These are phyloP conservation scores for Cryptotis parvus DNA, from an alignment of 2,113 vertebrate species.

Conservation along the genomic window DNA sequence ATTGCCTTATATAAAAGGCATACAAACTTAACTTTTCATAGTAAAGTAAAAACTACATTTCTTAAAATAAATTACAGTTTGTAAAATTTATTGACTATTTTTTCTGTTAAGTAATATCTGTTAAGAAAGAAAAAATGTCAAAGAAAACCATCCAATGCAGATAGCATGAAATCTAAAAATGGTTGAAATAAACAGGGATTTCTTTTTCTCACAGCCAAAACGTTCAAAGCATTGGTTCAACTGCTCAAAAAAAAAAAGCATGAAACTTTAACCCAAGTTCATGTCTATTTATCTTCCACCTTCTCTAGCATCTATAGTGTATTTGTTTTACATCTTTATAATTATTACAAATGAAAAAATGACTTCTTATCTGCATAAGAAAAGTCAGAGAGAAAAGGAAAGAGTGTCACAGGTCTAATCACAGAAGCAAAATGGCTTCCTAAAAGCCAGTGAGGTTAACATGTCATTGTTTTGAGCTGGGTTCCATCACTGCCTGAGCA, in stretches of 20 bases:
- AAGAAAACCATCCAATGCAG: neutral
- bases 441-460: neutral
- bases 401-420: neutral
- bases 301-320: neutral
- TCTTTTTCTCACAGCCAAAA: slow-evolving; percentile 14
- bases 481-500: neutral
- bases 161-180: neutral
- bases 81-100: neutral
- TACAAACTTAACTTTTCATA: neutral
- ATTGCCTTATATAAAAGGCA: neutral
- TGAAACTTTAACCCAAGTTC: neutral
- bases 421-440: neutral
- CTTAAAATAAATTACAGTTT: slow-evolving; percentile 13
- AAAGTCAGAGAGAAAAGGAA: neutral
- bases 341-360: neutral
- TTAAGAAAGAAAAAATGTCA: neutral
- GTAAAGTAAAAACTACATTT: neutral
- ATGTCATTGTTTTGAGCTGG: neutral
- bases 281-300: neutral
- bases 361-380: neutral
- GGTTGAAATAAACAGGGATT: neutral
- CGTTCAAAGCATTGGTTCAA: neutral
- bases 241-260: neutral
- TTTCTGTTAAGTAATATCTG: neutral
- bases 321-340: neutral